phyloP scores from a whole-genome alignment of 2,797 vertebrate genomes.

The Tragelaphus oryx region DNA sequence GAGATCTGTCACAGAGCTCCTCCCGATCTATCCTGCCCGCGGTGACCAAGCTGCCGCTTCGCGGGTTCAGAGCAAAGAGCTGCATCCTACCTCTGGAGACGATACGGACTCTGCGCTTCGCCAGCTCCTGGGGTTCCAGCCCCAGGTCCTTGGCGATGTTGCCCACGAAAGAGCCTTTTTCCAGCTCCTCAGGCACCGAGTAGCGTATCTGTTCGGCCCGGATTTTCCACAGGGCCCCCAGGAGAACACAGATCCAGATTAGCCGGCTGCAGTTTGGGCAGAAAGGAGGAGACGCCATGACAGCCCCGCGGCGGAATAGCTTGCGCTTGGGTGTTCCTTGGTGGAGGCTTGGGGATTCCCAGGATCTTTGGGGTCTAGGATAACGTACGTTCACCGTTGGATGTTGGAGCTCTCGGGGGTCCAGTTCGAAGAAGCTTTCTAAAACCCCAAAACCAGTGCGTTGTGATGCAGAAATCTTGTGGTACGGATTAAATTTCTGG shows the following conservation, averaged over 20 bases:
- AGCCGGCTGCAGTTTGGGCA: neutral
- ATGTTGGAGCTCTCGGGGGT: neutral
- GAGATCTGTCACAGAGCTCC: conserved; percentile 57
- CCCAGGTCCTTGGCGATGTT: conserved; percentile 82
- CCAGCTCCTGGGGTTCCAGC: conserved; percentile 77
- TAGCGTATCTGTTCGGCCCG: conserved; percentile 80
- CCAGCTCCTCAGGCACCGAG: conserved; percentile 82
- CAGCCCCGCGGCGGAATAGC: neutral
- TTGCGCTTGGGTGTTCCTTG: neutral
- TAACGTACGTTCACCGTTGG: neutral
- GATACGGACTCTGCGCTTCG: conserved; percentile 79
- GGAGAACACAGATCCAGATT: conserved; percentile 58
- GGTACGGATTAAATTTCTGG: neutral
- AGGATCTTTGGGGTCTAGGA: neutral
- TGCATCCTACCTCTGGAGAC: conserved; percentile 80
- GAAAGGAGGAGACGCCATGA: conserved; percentile 47
- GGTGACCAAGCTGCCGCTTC: conserved; percentile 66
- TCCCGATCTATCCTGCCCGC: conserved; percentile 71
- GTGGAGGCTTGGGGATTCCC: neutral
- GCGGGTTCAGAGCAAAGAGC: conserved; percentile 75
- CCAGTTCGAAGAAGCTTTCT: neutral
- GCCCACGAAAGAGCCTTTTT: conserved; percentile 79
- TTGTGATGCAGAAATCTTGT: conserved; percentile 26
- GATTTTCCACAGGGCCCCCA: conserved; percentile 57
- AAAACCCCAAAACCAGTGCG: neutral